A percentile compares a stretch with the other conserved stretches of the same genome.
phyloP scores from a whole-genome alignment of 2,797 vertebrate genomes.

The Lepidocolaptes lacrymiger region DNA sequence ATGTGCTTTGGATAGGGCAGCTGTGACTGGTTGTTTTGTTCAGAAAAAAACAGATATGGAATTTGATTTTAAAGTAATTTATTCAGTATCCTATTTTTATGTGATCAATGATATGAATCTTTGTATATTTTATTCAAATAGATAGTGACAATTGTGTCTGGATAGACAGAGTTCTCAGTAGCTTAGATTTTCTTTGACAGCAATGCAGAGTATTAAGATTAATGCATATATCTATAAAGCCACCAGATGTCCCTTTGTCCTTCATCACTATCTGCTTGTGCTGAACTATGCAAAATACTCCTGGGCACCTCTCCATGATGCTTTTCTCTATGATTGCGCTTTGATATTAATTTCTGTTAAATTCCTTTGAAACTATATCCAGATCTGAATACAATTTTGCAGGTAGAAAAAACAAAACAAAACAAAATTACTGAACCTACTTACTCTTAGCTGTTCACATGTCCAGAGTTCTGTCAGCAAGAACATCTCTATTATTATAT shows the following conservation, averaged over 20 bases:
- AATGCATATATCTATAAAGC: constrained; percentile 6
- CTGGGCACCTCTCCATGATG: neutral
- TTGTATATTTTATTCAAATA: constrained; percentile 34
- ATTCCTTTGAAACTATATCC: neutral
- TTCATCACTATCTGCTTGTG: constrained; percentile 2
- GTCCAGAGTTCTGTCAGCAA: neutral
- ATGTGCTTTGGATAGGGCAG: neutral
- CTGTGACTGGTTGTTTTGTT: neutral
- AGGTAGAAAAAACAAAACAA: neutral
- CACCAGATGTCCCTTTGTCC: constrained; percentile 21
- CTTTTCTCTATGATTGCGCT: neutral
- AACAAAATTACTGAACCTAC: neutral
- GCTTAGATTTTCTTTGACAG: constrained; percentile 27
- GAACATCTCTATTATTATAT: neutral
- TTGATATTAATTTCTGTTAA: neutral
- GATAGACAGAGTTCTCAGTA: neutral
- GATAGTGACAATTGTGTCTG: neutral
- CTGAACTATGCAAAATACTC: neutral
- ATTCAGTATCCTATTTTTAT: constrained; percentile 8
- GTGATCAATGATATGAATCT: neutral
- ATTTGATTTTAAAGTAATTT: constrained; percentile 21
- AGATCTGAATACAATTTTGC: neutral
- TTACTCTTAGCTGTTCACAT: neutral
- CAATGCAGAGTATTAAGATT: constrained; percentile 40
- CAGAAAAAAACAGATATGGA: neutral